A percentile compares a stretch with the other conserved stretches of the same genome.
Conservation (phyloP, 2,113 vertebrate genomes). For the Saiga tatarica region DNA sequence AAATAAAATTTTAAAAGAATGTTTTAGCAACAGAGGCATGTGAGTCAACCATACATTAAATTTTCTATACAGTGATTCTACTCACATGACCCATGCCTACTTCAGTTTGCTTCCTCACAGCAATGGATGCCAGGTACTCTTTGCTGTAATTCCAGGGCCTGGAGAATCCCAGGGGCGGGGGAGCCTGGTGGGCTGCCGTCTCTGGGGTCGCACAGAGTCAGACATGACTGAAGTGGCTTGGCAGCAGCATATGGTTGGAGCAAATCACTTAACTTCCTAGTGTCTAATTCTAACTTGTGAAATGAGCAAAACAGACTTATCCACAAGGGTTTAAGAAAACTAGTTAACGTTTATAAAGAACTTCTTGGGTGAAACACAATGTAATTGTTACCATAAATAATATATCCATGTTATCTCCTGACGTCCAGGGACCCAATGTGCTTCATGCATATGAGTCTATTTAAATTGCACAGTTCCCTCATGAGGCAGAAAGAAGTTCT, state of each 20-base stretch:
- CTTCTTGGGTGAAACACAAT: neutral
- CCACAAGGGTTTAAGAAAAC: neutral
- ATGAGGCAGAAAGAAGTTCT: neutral
- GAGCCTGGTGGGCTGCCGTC: no score
- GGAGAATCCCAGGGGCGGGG: no score
- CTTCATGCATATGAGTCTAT: neutral
- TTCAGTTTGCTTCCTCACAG: neutral
- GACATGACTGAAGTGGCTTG: no score
- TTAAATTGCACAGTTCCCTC: neutral
- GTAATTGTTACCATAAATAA: neutral
- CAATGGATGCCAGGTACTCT: neutral
- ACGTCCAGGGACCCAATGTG: neutral
- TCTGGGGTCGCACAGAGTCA: no score
- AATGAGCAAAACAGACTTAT: neutral
- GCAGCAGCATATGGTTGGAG: neutral
- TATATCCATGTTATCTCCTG: neutral
- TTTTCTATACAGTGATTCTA: neutral
- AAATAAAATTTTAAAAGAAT: neutral
- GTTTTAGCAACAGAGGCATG: neutral
- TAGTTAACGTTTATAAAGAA: constrained; percentile 1
- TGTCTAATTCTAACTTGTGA: constrained; percentile 25
- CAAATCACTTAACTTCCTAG: neutral
- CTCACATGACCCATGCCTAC: neutral
- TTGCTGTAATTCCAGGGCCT: neutral
- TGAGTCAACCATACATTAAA: neutral